Percentiles rank a stretch among this genome's conserved stretches.
Conservation (phyloP, 2,113 vertebrate genomes). For the Brevimyrus niger region DNA sequence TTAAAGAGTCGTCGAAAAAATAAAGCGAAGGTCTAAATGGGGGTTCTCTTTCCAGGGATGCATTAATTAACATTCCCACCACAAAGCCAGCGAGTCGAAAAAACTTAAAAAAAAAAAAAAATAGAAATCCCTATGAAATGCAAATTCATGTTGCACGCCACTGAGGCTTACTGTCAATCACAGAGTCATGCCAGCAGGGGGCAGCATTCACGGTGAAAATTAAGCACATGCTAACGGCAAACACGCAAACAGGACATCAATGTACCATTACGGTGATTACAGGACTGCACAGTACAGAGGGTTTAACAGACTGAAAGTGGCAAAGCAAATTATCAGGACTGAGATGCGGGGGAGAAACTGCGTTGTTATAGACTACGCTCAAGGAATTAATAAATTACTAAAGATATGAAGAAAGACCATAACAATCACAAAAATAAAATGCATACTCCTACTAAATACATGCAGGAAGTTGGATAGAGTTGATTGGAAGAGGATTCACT, state of each 20-base stretch:
- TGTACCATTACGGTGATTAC: background rate
- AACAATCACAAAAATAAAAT: background rate
- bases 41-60: conserved; percentile 38
- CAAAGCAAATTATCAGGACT: background rate
- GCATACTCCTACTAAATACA: background rate
- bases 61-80: conserved; percentile 57
- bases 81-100: conserved; percentile 53
- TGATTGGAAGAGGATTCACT: background rate
- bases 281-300: background rate
- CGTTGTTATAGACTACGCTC: background rate
- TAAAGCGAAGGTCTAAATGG: conserved; percentile 42
- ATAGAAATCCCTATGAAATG: conserved; percentile 51
- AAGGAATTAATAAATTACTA: background rate
- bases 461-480: background rate
- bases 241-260: background rate
- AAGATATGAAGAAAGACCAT: background rate
- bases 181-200: conserved; percentile 37
- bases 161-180: conserved; percentile 51
- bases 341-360: background rate
- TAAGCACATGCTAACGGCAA: background rate
- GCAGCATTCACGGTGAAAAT: conserved; percentile 23
- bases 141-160: conserved; percentile 52
- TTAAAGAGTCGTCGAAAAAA: conserved; percentile 15
- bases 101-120: conserved; percentile 27
- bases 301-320: background rate